These are phyloP conservation scores for Andrena minutula DNA, from an alignment of 2,888 invertebrate species.

Conservation along the genomic window DNA sequence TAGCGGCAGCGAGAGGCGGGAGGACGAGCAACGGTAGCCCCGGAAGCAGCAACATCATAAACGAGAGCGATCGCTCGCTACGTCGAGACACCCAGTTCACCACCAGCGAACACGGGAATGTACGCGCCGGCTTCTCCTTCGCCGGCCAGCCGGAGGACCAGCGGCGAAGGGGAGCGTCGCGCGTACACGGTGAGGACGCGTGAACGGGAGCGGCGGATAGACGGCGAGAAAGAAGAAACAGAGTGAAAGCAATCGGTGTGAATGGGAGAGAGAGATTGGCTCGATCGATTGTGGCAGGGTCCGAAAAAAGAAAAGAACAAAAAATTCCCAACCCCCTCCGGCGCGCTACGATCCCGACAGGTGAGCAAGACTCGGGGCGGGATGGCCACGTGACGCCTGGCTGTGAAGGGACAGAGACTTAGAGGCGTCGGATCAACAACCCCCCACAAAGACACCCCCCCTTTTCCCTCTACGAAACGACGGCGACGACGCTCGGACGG, in stretches of 20 bases:
- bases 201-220: slow-evolving; percentile 56
- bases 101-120: slow-evolving; percentile 29
- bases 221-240: slow-evolving; percentile 58
- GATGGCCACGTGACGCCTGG: slow-evolving; percentile 61
- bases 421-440: slow-evolving; percentile 9
- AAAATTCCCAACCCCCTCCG: slow-evolving; percentile 54
- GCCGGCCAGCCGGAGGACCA: slow-evolving; percentile 20
- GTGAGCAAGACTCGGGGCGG: slow-evolving; percentile 59
- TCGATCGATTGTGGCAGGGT: slow-evolving; percentile 61
- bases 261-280: slow-evolving; percentile 55
- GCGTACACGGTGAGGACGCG: slow-evolving; percentile 51
- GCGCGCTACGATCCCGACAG: slow-evolving; percentile 68
- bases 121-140: slow-evolving; percentile 67
- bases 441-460: too few species aligned
- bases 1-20: slow-evolving; percentile 42
- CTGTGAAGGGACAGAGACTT: slow-evolving; percentile 34
- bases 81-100: slow-evolving; percentile 51
- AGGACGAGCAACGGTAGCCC: slow-evolving; percentile 65
- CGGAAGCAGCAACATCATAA: slow-evolving; percentile 62
- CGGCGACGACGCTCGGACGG: neutral
- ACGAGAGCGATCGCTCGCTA: slow-evolving; percentile 72
- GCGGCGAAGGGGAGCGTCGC: slow-evolving; percentile 61
- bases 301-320: slow-evolving; percentile 33
- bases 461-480: neutral
- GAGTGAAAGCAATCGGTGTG: slow-evolving; percentile 61